phyloP scores from a whole-genome alignment of 2,113 vertebrate genomes.

The Psilopogon haemacephalus region DNA sequence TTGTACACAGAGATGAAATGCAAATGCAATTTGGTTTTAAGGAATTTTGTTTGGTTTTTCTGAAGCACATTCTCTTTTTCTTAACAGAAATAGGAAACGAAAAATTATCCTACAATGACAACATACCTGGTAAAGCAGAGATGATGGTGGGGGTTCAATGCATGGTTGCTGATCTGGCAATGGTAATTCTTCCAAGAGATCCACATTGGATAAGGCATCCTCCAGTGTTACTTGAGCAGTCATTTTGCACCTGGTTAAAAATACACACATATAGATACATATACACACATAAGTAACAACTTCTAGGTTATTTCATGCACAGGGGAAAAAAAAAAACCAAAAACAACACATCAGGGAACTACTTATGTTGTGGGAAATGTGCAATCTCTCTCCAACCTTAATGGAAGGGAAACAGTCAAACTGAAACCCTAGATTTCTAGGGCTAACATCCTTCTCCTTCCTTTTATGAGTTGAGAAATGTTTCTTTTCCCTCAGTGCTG shows the following conservation, averaged over 20 bases:
- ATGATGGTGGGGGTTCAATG: constrained; percentile 95
- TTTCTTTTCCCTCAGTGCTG: background rate
- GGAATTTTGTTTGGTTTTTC: background rate
- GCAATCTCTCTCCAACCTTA: background rate
- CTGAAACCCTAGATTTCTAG: background rate
- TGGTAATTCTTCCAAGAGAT: constrained; percentile 95
- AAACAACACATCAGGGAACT: background rate
- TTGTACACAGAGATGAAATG: background rate
- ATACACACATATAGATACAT: background rate
- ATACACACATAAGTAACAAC: background rate
- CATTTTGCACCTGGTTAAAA: constrained; percentile 80
- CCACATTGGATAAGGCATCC: constrained; percentile 97
- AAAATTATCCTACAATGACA: background rate
- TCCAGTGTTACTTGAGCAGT: constrained; percentile 93
- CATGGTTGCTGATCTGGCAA: constrained; percentile 96
- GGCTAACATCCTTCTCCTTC: background rate
- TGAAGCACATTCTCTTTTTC: background rate
- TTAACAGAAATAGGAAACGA: background rate
- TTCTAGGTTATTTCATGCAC: background rate
- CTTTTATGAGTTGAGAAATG: background rate
- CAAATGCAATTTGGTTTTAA: background rate
- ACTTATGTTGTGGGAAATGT: background rate
- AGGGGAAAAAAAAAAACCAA: background rate
- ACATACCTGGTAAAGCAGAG: constrained; percentile 91
- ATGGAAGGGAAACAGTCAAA: background rate